Evolutionary conservation across 2,888 invertebrate species (phyloP).

Genomic region (Keiferia lycopersicella): DNA sequence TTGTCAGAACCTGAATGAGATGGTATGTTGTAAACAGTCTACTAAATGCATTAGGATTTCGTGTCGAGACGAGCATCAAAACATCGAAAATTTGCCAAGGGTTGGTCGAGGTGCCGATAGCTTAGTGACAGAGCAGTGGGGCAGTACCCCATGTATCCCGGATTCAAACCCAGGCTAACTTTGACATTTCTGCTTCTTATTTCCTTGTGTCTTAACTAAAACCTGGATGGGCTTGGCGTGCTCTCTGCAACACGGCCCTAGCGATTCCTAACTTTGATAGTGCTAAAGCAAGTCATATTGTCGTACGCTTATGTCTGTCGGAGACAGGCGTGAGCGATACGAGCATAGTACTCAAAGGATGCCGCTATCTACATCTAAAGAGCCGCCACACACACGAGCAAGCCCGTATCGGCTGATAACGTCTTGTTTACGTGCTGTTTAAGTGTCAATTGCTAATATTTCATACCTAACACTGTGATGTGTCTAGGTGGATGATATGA

Average conservation of each 20-base stretch:
- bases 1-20: too few relatives aligned
- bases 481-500: background rate
- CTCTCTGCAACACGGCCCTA: background rate
- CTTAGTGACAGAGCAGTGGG: too few relatives aligned
- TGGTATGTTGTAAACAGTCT: too few relatives aligned
- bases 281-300: background rate
- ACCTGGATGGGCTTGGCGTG: too few relatives aligned
- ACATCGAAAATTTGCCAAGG: too few relatives aligned
- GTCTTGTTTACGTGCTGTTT: conserved; percentile 1
- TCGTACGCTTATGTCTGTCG: background rate
- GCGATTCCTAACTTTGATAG: background rate
- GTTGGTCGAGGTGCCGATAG: too few relatives aligned
- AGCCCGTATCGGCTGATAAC: conserved; percentile 9
- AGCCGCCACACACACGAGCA: conserved; percentile 1
- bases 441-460: conserved; percentile 7
- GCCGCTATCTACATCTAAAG: conserved; percentile 14
- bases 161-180: too few relatives aligned
- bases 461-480: background rate
- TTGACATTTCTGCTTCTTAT: too few relatives aligned
- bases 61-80: too few relatives aligned
- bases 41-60: too few relatives aligned
- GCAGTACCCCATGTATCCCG: too few relatives aligned
- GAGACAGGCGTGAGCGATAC: background rate
- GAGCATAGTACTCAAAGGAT: conserved; percentile 1
- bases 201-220: too few relatives aligned